Conservation (phyloP, 2,888 invertebrate species). For the Agrotis ipsilon region DNA sequence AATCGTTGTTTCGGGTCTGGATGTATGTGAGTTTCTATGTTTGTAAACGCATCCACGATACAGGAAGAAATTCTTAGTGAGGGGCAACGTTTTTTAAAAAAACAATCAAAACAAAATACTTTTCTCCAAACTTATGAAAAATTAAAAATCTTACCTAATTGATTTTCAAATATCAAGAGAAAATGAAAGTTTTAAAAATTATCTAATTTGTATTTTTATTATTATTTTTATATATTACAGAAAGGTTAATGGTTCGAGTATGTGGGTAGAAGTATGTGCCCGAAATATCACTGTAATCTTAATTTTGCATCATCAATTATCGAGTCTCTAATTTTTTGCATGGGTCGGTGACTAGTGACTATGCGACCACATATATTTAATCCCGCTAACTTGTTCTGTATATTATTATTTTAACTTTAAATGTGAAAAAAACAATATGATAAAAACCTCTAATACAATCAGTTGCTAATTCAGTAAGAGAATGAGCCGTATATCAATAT, state of each 20-base stretch:
- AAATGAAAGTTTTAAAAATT: not conserved
- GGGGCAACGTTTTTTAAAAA: no score
- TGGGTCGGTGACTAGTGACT: constrained; percentile 25
- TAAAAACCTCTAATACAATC: constrained; percentile 3
- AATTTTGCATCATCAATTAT: constrained; percentile 77
- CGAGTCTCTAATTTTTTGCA: constrained; percentile 70
- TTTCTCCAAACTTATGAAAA: no score
- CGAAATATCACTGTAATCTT: constrained; percentile 55
- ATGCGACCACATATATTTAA: constrained; percentile 19
- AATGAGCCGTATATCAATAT: not conserved
- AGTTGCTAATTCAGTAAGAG: constrained; percentile 13
- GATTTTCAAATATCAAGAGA: not conserved
- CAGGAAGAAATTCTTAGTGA: no score
- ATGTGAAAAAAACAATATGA: constrained; percentile 14
- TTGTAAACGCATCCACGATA: no score
- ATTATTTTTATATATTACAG: not conserved
- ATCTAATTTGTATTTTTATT: not conserved
- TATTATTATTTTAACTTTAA: constrained; percentile 11
- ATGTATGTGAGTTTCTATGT: no score
- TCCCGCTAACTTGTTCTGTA: constrained; percentile 30
- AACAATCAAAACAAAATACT: no score
- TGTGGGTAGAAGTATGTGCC: not conserved
- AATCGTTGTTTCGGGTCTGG: no score
- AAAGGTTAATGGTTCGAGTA: no score
- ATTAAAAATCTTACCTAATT: no score